Base-by-base conservation (phyloP, 2,888 invertebrate genomes). In the Chrysodeixis includens region DNA sequence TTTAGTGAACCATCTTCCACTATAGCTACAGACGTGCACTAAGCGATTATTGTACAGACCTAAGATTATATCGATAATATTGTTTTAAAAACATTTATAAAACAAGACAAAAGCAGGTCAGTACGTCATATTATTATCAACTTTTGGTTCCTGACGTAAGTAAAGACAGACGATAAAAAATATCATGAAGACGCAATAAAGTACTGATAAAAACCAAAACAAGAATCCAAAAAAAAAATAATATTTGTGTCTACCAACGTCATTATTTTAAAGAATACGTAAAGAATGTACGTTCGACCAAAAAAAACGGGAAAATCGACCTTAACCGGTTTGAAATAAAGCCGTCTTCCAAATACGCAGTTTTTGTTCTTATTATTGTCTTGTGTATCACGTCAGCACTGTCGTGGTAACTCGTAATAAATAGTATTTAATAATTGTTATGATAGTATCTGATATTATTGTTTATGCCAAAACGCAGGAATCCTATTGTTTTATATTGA, bases 131-230 rank as follows among this genome's bases (percentile, higher is more conserved):
- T 6, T 16, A 16, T 30, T 44, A n/a, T n/a, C n/a, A n/a, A n/a
- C n/a, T n/a, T 14, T 16, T 58, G 5, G 10, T 14, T 40, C 6
- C 20, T 22, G 51, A 51, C 51, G 20, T 51, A 51, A 22, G 9
- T 10, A 22, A 5, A 22, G 6, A 3, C 8, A 35, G n/a, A n/a
- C n/a, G n/a, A n/a, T n/a, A 55, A 51, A 55, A 69, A 6, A 5
- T 44, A 30, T 30, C 52, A 58, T 22, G 16, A 30, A 58, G 20
- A 52, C 71, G 54, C 46, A 74, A 59, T 44, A 40, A 22, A 57
- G 22, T 14, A 18, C 0, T 5, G 55, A 76, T 72, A 54, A 71
- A 20, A 67, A 49, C 40, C 10, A 62, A 56, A 74, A 61, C 44
- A 74, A 58, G 58, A 32, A 51, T 32, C 3, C 51, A 30, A 40